phyloP scores from a whole-genome alignment of 2,797 vertebrate species.

The Dromococcyx pavoninus region DNA sequence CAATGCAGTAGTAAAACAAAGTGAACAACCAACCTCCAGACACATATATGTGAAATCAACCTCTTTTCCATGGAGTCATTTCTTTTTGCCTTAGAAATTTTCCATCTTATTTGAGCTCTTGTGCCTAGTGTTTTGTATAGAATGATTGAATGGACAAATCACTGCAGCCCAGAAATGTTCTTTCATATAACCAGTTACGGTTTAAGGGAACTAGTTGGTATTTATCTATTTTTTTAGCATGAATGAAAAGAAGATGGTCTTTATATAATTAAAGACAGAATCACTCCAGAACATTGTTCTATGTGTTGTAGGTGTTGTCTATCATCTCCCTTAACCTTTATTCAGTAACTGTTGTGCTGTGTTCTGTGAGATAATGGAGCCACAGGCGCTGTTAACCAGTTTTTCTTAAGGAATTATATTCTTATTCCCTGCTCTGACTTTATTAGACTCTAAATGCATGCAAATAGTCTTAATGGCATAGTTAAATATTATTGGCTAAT shows the following conservation, averaged over 20 bases:
- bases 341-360: not conserved
- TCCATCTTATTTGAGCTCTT: slow-evolving; percentile 31
- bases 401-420: slow-evolving; percentile 26
- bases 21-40: not conserved
- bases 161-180: not conserved
- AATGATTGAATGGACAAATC: slow-evolving; percentile 37
- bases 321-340: not conserved
- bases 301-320: not conserved
- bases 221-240: not conserved
- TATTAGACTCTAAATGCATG: not conserved
- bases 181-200: not conserved
- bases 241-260: not conserved
- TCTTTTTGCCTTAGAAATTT: slow-evolving; percentile 33
- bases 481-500: not conserved
- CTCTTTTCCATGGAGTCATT: slow-evolving; percentile 28
- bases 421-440: not conserved
- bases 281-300: not conserved
- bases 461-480: not conserved
- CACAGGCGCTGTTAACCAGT: not conserved
- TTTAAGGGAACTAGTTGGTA: no score
- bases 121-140: slow-evolving; percentile 24
- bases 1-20: not conserved
- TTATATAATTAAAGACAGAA: not conserved
- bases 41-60: slow-evolving; percentile 13
- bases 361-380: not conserved